Percentiles rank a stretch among this genome's conserved stretches.
phyloP scores from a whole-genome alignment of 2,113 vertebrate species.

The Etheostoma cragini region DNA sequence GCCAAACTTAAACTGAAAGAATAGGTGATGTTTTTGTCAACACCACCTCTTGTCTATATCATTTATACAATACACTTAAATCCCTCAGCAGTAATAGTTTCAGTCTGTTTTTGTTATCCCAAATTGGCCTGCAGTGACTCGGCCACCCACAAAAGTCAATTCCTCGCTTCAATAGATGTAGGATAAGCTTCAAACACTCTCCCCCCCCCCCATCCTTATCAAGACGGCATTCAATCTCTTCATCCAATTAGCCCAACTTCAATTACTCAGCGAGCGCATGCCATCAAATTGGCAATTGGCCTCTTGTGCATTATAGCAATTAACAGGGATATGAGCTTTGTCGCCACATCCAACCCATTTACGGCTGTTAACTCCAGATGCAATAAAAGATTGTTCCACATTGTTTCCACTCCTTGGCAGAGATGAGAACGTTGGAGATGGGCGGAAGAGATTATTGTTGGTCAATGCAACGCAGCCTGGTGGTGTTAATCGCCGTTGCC shows the following conservation, averaged over 20 bases:
- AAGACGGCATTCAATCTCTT: slow-evolving; percentile 54
- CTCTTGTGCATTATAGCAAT: slow-evolving; percentile 78
- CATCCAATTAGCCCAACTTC: slow-evolving; percentile 71
- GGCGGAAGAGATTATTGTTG: slow-evolving; percentile 30
- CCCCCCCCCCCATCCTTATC: slow-evolving; percentile 1
- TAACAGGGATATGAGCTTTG: slow-evolving; percentile 77
- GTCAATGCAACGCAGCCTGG: not conserved
- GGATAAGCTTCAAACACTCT: slow-evolving; percentile 4
- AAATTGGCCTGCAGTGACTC: slow-evolving; percentile 10
- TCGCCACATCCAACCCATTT: slow-evolving; percentile 73
- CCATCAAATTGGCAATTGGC: slow-evolving; percentile 76
- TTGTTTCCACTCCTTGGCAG: slow-evolving; percentile 36
- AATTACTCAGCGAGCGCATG: slow-evolving; percentile 63
- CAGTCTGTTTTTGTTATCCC: not conserved
- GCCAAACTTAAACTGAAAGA: not conserved
- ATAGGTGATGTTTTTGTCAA: not conserved
- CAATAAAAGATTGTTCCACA: slow-evolving; percentile 76
- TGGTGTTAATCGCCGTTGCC: not conserved
- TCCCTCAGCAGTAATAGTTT: not conserved
- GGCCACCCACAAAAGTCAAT: slow-evolving; percentile 37
- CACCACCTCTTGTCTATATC: not conserved
- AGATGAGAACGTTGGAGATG: slow-evolving; percentile 42
- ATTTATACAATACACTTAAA: not conserved
- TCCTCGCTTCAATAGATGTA: slow-evolving; percentile 32
- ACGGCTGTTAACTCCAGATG: slow-evolving; percentile 73